Evolutionary conservation across 92 coral and sea anemone genomes (phyloP).

Genomic region (Porites divaricata): DNA sequence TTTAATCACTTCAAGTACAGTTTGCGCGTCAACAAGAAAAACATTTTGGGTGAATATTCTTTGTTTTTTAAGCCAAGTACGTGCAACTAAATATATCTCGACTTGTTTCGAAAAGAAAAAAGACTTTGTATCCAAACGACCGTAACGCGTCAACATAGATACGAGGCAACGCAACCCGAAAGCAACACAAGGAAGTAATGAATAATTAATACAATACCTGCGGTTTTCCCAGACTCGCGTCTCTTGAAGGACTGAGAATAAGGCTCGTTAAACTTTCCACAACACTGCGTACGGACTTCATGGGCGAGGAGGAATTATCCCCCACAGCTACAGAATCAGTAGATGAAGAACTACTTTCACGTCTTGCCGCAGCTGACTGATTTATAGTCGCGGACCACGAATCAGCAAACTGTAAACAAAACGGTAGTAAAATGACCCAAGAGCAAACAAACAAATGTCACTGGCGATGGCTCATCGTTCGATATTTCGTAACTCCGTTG

Average conservation of each 20-base stretch:
- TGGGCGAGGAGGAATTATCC: neutral
- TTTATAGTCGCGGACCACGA: constrained; percentile 66
- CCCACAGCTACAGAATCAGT: neutral
- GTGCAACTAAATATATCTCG: too few relatives aligned
- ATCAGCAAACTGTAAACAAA: constrained; percentile 61
- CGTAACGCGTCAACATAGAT: too few relatives aligned
- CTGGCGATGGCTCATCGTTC: neutral
- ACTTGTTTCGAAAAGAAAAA: too few relatives aligned
- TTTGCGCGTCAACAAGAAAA: too few relatives aligned
- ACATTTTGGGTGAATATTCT: too few relatives aligned
- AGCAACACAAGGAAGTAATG: neutral
- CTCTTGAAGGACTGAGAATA: constrained; percentile 12
- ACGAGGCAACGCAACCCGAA: too few relatives aligned
- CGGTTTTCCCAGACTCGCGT: constrained; percentile 8
- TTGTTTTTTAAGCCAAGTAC: too few relatives aligned
- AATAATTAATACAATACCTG: constrained; percentile 34
- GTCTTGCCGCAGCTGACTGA: constrained; percentile 9
- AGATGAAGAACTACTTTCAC: neutral
- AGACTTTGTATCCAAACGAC: too few relatives aligned
- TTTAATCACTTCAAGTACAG: too few relatives aligned
- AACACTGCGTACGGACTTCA: constrained; percentile 27
- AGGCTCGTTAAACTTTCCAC: constrained; percentile 26
- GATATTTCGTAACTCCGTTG: constrained; percentile 6
- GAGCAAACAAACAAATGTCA: neutral
- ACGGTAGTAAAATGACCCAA: neutral